phyloP scores from a whole-genome alignment of 1,140 invertebrate genomes.

The Zaprionus kolodkinae region DNA sequence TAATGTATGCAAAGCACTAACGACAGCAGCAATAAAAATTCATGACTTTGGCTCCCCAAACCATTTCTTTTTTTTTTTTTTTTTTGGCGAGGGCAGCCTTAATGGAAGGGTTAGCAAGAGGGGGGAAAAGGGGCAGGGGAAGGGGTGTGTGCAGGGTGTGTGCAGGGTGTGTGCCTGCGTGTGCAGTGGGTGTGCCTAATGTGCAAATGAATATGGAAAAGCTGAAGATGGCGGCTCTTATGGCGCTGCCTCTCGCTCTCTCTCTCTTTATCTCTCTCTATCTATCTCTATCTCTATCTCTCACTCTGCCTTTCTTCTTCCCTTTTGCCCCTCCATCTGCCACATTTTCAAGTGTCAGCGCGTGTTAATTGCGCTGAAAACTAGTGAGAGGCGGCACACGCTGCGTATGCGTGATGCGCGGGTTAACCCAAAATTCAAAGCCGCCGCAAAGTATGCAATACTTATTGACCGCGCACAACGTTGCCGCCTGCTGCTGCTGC shows the following conservation, averaged over 20 bases:
- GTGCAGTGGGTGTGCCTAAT: constrained; percentile 42
- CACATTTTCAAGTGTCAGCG: constrained; percentile 55
- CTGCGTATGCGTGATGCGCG: constrained; percentile 64
- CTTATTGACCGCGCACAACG: constrained; percentile 72
- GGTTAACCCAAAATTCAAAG: constrained; percentile 14
- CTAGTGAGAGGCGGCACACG: constrained; percentile 21
- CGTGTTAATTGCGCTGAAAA: constrained; percentile 56
- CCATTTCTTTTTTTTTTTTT: constrained; percentile 39
- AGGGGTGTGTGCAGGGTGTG: neutral
- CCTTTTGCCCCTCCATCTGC: no score
- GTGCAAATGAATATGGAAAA: constrained; percentile 72
- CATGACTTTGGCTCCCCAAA: constrained; percentile 55
- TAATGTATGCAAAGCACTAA: constrained; percentile 80
- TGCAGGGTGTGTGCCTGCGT: constrained; percentile 16
- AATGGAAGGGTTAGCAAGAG: neutral
- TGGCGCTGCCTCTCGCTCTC: neutral
- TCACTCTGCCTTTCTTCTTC: neutral
- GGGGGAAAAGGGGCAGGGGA: neutral
- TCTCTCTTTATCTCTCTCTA: neutral
- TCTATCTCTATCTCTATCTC: neutral
- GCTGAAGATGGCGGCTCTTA: constrained; percentile 18
- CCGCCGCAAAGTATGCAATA: constrained; percentile 69
- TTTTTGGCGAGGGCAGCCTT: constrained; percentile 6
- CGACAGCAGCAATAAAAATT: constrained; percentile 81
- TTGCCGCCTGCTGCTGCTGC: neutral